Evolutionary conservation across 1,140 invertebrate genomes (phyloP), one percentile per base, ranked within the genome.

Genomic region (Ceratosolen fusciceps): DNA sequence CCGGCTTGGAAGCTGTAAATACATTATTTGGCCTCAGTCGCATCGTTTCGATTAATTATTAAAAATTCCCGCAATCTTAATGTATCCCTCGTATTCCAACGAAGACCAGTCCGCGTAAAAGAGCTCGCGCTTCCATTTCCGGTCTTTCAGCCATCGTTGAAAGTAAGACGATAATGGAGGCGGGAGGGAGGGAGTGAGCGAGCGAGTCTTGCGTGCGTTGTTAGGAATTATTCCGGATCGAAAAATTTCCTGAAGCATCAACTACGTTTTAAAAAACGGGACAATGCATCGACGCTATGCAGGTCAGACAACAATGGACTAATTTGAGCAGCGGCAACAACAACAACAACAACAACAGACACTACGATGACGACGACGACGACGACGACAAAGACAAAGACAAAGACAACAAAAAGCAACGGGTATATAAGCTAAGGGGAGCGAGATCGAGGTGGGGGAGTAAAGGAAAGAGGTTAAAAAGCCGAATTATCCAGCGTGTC

Each of bases 381-480:
- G 19, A 56, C 3, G 5, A 31, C 7, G n/a, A 60, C 29, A 37
- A 16, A 65, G 31, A 37, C 31, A 10, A 37, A 65, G 4, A 60
- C 0, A 12, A 29, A 26, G 19, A 56, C 3, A 24, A 31, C 7
- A 10, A 29, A 24, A 3, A 31, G 19, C 1, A 37, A n/a, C 16
- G 49, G 21, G 5, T 19, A 14, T 19, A 19, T 8, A 14, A 19
- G 9, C 10, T 9, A 5, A 3, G 2, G 49, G 10, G 29, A 10
- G 31, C 10, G 9, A 12, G 26, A 75, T 16, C 31, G 56, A 58
- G 16, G 16, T 34, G 49, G 2, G 47, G 19, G 47, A 19, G 26
- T 39, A 77, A 29, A 16, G 21, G 24, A 54, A 49, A 67, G 60
- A 67, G 29, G 29, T 34, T 47, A 75, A 49, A 39, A 47, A 37